Evolutionary conservation across 2,113 vertebrate species (phyloP).

Genomic region (Plotosus lineatus): DNA sequence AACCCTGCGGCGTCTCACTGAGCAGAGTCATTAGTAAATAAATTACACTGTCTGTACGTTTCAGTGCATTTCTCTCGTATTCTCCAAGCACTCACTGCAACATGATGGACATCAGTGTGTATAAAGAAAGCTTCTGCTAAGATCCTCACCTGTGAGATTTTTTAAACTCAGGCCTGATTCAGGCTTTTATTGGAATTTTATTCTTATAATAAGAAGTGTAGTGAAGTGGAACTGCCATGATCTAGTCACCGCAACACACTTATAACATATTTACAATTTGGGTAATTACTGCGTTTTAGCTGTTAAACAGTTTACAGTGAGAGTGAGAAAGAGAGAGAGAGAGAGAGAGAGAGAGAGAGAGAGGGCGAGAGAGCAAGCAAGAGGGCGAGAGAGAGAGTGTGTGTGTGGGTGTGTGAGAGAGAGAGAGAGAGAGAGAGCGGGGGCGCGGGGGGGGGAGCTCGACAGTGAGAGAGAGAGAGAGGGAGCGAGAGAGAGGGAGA

Average conservation of each 20-base stretch:
- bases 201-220: background rate
- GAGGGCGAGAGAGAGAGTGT: too few species aligned
- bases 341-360: too few species aligned
- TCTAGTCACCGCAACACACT: background rate
- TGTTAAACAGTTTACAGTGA: background rate
- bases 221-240: background rate
- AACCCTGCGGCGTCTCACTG: conserved; percentile 21
- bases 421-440: too few species aligned
- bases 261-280: conserved; percentile 22
- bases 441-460: too few species aligned
- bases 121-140: background rate
- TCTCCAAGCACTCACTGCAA: background rate
- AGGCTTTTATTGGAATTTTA: background rate
- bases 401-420: background rate
- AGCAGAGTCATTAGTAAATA: background rate
- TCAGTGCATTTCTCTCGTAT: background rate
- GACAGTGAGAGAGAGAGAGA: background rate
- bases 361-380: too few species aligned
- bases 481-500: too few species aligned
- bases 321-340: background rate
- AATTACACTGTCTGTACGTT: conserved; percentile 5
- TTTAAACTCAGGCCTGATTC: background rate
- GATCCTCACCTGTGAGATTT: background rate
- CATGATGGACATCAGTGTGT: background rate
- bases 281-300: background rate